A percentile compares a stretch with the other conserved stretches of the same genome.
Evolutionary conservation across 2,888 invertebrate genomes (phyloP).

Genomic region (Diadegma fenestrale): DNA sequence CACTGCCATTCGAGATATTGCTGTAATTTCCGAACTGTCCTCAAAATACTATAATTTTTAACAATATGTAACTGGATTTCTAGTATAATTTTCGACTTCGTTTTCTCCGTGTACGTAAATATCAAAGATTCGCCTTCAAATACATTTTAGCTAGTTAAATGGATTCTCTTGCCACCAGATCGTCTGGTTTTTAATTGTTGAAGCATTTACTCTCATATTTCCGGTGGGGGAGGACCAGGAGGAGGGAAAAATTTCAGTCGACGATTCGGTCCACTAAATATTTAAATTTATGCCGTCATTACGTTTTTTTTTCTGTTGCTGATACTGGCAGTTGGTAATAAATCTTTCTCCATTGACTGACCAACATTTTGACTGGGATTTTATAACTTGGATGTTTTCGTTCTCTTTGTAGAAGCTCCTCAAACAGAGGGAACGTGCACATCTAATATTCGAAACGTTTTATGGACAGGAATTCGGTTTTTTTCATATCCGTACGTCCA

Average conservation of each 20-base stretch:
- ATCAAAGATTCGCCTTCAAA: too few relatives aligned
- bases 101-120: too few relatives aligned
- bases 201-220: not conserved
- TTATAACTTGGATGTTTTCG: not conserved
- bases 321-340: not conserved
- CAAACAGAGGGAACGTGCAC: conserved; percentile 5
- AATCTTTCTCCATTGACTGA: not conserved
- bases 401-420: not conserved
- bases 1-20: too few relatives aligned
- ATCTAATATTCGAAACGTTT: not conserved
- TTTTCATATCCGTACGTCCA: conserved; percentile 55
- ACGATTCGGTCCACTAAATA: not conserved
- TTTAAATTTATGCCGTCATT: not conserved
- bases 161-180: not conserved
- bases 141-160: too few relatives aligned
- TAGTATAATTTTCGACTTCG: too few relatives aligned
- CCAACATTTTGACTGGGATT: not conserved
- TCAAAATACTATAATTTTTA: too few relatives aligned
- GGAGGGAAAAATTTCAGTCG: not conserved
- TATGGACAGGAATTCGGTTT: conserved; percentile 38
- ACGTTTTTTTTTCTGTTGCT: not conserved
- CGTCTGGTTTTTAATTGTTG: not conserved
- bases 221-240: not conserved
- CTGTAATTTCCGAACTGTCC: too few relatives aligned
- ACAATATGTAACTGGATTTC: too few relatives aligned